These are phyloP conservation scores for Pachydiplax longipennis DNA, from an alignment of 2,888 invertebrate species.

Conservation along the genomic window DNA sequence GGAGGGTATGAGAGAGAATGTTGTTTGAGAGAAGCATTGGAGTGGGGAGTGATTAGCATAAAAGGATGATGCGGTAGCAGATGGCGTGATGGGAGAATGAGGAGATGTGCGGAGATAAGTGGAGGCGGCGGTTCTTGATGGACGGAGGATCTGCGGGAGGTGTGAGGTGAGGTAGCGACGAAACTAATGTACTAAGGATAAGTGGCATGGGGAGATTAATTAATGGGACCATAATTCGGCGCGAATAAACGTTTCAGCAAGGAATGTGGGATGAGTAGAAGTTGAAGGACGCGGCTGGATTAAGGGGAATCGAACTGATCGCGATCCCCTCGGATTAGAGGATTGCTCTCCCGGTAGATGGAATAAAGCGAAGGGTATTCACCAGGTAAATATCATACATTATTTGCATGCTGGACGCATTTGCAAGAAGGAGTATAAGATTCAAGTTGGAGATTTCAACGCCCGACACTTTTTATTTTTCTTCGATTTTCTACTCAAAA, in stretches of 20 bases:
- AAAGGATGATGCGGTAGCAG: conserved; percentile 40
- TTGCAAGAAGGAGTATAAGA: too few species aligned
- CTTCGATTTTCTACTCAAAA: too few species aligned
- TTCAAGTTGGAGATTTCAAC: too few species aligned
- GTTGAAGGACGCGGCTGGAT: not conserved
- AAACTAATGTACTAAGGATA: not conserved
- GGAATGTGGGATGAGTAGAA: not conserved
- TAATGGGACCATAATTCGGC: too few species aligned
- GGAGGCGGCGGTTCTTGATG: not conserved
- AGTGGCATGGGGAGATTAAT: not conserved
- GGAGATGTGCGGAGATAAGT: not conserved
- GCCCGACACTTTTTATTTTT: too few species aligned
- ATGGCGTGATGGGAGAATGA: not conserved
- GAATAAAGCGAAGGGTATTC: not conserved
- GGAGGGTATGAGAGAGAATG: not conserved
- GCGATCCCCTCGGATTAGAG: not conserved
- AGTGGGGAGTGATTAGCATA: conserved; percentile 24
- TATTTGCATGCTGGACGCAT: too few species aligned
- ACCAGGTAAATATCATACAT: too few species aligned
- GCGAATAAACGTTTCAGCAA: too few species aligned
- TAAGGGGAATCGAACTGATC: too few species aligned
- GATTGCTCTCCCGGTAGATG: not conserved
- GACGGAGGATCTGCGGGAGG: not conserved
- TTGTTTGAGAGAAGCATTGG: not conserved
- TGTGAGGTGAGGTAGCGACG: not conserved